A percentile compares a stretch with the other conserved stretches of the same genome.
phyloP scores from a whole-genome alignment of 2,113 vertebrate species.

The Erythrolamprus reginae region DNA sequence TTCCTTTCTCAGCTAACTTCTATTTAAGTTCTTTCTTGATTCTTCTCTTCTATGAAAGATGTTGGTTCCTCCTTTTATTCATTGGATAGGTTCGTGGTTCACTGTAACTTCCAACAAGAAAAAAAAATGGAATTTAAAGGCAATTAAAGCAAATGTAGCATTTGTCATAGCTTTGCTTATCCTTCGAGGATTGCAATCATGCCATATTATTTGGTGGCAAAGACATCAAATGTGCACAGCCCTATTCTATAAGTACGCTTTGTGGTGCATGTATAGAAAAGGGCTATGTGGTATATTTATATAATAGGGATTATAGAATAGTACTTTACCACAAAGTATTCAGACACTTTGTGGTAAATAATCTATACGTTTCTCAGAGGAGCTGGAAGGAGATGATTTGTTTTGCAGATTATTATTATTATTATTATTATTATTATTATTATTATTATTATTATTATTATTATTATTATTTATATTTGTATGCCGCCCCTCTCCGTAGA shows the following conservation, averaged over 20 bases:
- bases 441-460: too few species aligned
- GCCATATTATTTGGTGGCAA: not conserved
- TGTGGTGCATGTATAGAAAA: too few species aligned
- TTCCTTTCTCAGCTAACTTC: not conserved
- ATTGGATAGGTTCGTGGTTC: not conserved
- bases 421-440: too few species aligned
- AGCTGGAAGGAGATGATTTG: not conserved
- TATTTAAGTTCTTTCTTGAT: not conserved
- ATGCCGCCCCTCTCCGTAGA: too few species aligned
- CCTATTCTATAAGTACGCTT: not conserved
- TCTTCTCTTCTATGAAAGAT: not conserved
- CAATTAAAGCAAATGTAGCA: not conserved
- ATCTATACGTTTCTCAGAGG: not conserved
- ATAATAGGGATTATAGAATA: too few species aligned
- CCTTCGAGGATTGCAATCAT: not conserved
- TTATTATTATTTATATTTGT: too few species aligned
- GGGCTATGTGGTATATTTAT: too few species aligned
- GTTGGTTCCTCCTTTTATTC: not conserved
- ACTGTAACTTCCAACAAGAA: not conserved
- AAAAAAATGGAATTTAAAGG: not conserved
- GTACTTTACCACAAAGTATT: too few species aligned
- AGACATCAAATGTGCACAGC: not conserved
- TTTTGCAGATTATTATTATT: too few species aligned
- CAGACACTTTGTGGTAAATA: not conserved
- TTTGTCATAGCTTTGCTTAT: not conserved